Percentiles rank a stretch among this genome's conserved stretches.
Conservation (phyloP, 2,797 vertebrate species). For the Graptemys geographica region DNA sequence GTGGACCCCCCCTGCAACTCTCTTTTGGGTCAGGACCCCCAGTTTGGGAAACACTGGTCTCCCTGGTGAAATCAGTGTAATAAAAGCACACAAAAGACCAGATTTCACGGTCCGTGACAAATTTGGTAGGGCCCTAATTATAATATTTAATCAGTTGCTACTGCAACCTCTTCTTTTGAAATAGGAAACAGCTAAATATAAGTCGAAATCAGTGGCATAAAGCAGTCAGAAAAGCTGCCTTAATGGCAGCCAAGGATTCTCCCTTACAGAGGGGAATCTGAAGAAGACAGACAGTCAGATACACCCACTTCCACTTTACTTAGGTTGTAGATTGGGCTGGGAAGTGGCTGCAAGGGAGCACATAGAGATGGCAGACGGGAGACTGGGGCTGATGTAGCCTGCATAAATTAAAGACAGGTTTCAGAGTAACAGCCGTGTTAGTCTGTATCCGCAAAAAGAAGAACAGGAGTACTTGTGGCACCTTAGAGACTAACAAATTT, state of each 20-base stretch:
- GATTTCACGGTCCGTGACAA: too few species aligned
- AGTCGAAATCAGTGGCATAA: neutral
- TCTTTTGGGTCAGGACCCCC: too few species aligned
- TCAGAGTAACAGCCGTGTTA: too few species aligned
- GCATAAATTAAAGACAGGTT: neutral
- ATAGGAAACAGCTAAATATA: neutral
- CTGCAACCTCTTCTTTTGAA: neutral
- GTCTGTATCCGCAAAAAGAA: too few species aligned
- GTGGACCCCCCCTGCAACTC: too few species aligned
- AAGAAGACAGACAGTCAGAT: neutral
- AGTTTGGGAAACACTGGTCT: too few species aligned
- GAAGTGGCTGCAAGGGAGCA: neutral
- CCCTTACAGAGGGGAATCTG: neutral
- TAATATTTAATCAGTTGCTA: neutral
- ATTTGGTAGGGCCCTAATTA: too few species aligned
- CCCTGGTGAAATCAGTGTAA: too few species aligned
- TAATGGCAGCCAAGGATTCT: neutral
- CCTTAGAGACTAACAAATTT: too few species aligned
- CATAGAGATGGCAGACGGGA: neutral
- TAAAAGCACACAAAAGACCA: too few species aligned
- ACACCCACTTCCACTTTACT: neutral
- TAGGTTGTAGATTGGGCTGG: neutral
- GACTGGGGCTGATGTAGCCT: rapidly evolving
- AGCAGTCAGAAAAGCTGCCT: neutral
- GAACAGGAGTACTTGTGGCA: too few species aligned